Conservation (phyloP, 1,140 invertebrate genomes). For the Bombus picipes region DNA sequence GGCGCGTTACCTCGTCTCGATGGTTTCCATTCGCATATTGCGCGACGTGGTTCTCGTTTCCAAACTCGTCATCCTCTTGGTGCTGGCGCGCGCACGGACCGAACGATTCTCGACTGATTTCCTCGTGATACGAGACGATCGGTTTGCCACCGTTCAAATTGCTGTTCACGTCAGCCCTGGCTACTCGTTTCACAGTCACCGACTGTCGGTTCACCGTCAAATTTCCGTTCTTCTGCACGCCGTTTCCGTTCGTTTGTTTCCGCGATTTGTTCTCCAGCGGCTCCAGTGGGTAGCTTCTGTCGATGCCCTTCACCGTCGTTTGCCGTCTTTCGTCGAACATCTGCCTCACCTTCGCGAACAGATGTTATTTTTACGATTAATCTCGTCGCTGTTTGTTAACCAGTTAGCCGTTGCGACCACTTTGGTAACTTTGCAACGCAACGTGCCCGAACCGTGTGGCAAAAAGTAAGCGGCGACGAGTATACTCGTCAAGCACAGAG, state of each 20-base stretch:
- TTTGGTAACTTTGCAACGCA: not conserved
- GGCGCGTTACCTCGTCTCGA: conserved; percentile 63
- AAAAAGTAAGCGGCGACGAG: too few relatives aligned
- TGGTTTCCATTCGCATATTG: conserved; percentile 69
- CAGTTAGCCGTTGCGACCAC: not conserved
- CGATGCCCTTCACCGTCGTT: conserved; percentile 87
- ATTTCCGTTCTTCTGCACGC: conserved; percentile 68
- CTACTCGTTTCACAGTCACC: conserved; percentile 73
- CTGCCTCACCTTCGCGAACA: conserved; percentile 56
- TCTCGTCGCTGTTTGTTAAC: not conserved
- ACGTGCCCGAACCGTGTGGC: too few relatives aligned
- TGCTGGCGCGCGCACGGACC: conserved; percentile 32
- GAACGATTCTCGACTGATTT: conserved; percentile 69
- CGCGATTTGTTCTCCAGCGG: conserved; percentile 84
- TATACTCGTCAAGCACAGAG: too few relatives aligned
- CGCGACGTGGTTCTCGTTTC: conserved; percentile 60
- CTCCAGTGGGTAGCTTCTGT: conserved; percentile 91
- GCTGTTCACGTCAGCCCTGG: conserved; percentile 75
- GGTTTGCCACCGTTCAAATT: conserved; percentile 78
- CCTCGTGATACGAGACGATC: conserved; percentile 74
- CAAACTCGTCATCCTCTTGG: conserved; percentile 61
- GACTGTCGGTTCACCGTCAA: conserved; percentile 76
- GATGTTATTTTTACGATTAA: not conserved
- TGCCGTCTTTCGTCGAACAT: conserved; percentile 91
- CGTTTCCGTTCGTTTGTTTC: conserved; percentile 75